These are phyloP conservation scores for Ormyrus pomaceus DNA, from an alignment of 2,888 invertebrate species.

Conservation along the genomic window DNA sequence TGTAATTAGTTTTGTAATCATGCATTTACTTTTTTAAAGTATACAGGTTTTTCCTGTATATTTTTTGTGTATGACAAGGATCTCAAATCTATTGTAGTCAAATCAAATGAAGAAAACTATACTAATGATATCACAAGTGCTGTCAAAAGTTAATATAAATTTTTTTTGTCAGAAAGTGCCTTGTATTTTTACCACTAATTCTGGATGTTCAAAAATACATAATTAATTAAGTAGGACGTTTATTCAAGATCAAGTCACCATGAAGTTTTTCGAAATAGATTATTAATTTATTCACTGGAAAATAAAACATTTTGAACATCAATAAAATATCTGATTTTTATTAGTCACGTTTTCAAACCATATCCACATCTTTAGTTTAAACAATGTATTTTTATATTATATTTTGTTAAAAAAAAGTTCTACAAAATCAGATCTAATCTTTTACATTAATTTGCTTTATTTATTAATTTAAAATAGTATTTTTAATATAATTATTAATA, in stretches of 20 bases:
- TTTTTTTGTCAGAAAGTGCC: slow-evolving; percentile 42
- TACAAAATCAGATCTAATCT: too few relatives aligned
- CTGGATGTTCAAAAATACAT: slow-evolving; percentile 24
- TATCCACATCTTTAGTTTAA: background rate
- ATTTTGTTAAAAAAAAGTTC: too few relatives aligned
- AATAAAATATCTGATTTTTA: background rate
- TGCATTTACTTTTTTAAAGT: slow-evolving; percentile 25
- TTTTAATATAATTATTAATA: too few relatives aligned
- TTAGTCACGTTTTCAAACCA: background rate
- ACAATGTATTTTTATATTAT: too few relatives aligned
- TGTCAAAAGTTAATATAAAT: slow-evolving; percentile 3
- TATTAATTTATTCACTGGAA: slow-evolving; percentile 1
- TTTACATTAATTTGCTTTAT: too few relatives aligned
- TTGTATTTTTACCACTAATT: slow-evolving; percentile 30
- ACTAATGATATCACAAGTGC: slow-evolving; percentile 8
- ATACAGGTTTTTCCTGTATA: background rate
- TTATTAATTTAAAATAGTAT: too few relatives aligned
- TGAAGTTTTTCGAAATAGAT: slow-evolving; percentile 22
- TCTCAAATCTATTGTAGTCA: slow-evolving; percentile 6
- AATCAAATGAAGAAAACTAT: slow-evolving; percentile 15
- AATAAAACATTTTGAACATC: slow-evolving; percentile 38
- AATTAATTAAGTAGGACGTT: slow-evolving; percentile 2
- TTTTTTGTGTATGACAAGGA: slow-evolving; percentile 1
- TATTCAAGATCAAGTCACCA: background rate
- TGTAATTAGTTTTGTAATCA: slow-evolving; percentile 31